Percentiles rank a stretch among this genome's conserved stretches.
Conservation (phyloP, 2,888 invertebrate genomes). For the Volucella zonaria region DNA sequence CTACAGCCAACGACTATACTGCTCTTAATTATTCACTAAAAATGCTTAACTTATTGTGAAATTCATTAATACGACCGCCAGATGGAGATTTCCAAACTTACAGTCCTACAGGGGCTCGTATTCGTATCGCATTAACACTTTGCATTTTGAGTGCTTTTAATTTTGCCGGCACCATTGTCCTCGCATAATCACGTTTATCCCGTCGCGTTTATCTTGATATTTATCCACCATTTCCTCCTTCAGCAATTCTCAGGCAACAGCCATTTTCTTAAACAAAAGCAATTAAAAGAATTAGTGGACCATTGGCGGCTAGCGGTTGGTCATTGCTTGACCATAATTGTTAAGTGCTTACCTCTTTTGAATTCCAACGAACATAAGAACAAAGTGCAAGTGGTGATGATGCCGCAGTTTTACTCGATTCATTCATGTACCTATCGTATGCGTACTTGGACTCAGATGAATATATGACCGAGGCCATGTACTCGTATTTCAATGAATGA, state of each 20-base stretch:
- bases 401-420: conserved; percentile 24
- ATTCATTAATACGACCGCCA: too few species aligned
- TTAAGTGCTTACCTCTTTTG: conserved; percentile 37
- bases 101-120: background rate
- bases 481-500: conserved; percentile 47
- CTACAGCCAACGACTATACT: background rate
- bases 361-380: background rate
- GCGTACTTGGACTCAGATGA: too few species aligned
- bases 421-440: too few species aligned
- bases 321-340: conserved; percentile 43
- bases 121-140: conserved; percentile 34
- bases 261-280: conserved; percentile 49
- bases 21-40: conserved; percentile 4
- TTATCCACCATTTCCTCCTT: conserved; percentile 66
- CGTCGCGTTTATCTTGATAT: conserved; percentile 57
- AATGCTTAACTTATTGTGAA: too few species aligned
- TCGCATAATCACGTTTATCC: conserved; percentile 50
- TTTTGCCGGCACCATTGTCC: conserved; percentile 26
- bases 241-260: conserved; percentile 39
- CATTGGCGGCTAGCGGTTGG: conserved; percentile 35
- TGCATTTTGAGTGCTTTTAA: conserved; percentile 43
- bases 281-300: conserved; percentile 70
- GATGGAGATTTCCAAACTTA: too few species aligned
- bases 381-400: conserved; percentile 23
- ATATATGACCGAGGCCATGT: conserved; percentile 15